Evolutionary conservation across 2,113 vertebrate species (phyloP), one percentile per base, ranked within the genome.

Genomic region (Poeciliopsis occidentalis): DNA sequence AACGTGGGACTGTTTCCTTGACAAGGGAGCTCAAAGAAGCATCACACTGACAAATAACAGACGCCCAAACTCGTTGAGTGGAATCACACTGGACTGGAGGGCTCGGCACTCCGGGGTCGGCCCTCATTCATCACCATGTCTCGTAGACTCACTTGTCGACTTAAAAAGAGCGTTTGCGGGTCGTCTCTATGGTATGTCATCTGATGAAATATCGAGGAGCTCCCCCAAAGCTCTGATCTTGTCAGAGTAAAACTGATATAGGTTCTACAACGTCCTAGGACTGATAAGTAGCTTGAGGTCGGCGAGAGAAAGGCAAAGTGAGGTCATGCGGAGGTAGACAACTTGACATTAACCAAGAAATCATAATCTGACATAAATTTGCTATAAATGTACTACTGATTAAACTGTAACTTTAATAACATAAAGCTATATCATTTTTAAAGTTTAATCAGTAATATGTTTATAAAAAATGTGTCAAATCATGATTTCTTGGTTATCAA

Each of bases 151-250:
- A 62, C 84, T 67, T 37, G 31, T 62, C 12, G 34, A 69, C 75
- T 79, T 63, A 41, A 78, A 81, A 73, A 69, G 71, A 88, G 74
- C 80, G 71, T 79, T 80, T 6, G 15, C 83, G 73, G 80, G 66
- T 85, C 70, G 44, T 41, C 75, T 87, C 85, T 68, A 70, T 54
- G 34, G 54, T 3, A 24, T 60, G 66, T 72, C 60, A 41, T 75
- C 76, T 81, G 68, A 83, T 91, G 77, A 90, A 87, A 86, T 88
- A 89, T 92, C 87, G 78, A 91, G 68, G 72, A 85, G 72, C 81
- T 65, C 60, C 80, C 80, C 80, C 78, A 75, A 71, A 83, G 78
- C 86, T 86, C 75, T 80, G 81, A 90, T 92, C 88, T 87, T 84
- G 70, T 86, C 77, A 12, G 73, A 82, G 79, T 82, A 72, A 87